Percentiles rank a stretch among this genome's conserved stretches.
phyloP scores from a whole-genome alignment of 2,888 invertebrate genomes.

The Drosophila paramelanica region DNA sequence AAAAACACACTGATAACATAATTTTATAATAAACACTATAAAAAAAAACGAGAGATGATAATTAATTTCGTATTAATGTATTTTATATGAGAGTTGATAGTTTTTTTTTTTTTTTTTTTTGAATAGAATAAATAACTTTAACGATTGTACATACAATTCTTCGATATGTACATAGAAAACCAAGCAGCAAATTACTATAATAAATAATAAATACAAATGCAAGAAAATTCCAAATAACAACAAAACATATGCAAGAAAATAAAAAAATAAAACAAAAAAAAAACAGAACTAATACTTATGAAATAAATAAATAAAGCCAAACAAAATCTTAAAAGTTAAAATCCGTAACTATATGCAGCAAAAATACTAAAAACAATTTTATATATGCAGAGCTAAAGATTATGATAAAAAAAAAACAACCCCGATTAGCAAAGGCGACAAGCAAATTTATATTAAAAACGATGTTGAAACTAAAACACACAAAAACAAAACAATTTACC shows the following conservation, averaged over 20 bases:
- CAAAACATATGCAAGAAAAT: conserved; percentile 7
- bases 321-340: conserved; percentile 41
- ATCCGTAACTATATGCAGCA: conserved; percentile 30
- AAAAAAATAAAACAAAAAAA: conserved; percentile 6
- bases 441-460: conserved; percentile 32
- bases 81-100: conserved; percentile 59
- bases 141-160: conserved; percentile 30
- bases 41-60: conserved; percentile 23
- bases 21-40: conserved; percentile 20
- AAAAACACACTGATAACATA: conserved; percentile 48
- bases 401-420: conserved; percentile 4
- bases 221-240: conserved; percentile 53
- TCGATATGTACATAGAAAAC: conserved; percentile 25
- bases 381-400: conserved; percentile 38
- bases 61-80: conserved; percentile 60
- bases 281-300: conserved; percentile 1
- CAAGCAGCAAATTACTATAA: conserved; percentile 34
- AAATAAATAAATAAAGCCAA: conserved; percentile 35
- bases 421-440: conserved; percentile 43
- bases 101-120: conserved; percentile 22
- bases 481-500: conserved; percentile 52
- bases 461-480: conserved; percentile 42
- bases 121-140: conserved; percentile 8
- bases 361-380: conserved; percentile 41
- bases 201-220: conserved; percentile 32